Conservation (phyloP, 2,797 vertebrate species). For the Brachyrhaphis roseni region DNA sequence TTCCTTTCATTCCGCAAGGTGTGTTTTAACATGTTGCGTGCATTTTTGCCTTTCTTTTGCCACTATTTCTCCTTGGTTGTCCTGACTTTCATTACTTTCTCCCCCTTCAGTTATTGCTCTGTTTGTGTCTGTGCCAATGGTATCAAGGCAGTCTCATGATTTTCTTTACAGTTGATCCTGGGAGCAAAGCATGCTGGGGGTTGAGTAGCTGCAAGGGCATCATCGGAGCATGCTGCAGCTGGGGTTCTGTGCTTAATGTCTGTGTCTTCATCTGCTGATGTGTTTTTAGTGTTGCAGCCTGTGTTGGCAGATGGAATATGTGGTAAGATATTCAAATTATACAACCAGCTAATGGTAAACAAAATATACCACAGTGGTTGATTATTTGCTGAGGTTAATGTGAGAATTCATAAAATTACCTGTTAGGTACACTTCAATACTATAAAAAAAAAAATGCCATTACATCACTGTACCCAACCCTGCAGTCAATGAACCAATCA, state of each 20-base stretch:
- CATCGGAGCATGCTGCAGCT: constrained; percentile 44
- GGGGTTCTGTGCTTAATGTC: constrained; percentile 42
- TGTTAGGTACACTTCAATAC: background rate
- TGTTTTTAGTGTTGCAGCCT: constrained; percentile 79
- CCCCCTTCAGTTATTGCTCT: constrained; percentile 10
- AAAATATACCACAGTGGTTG: constrained; percentile 53
- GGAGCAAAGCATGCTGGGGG: constrained; percentile 71
- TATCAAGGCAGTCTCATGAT: constrained; percentile 53
- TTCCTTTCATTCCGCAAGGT: constrained; percentile 81
- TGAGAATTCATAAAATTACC: background rate
- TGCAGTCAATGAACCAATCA: too few species aligned
- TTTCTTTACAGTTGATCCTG: constrained; percentile 63
- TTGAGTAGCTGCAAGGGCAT: constrained; percentile 44
- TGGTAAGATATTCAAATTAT: constrained; percentile 77
- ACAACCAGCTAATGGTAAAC: constrained; percentile 34
- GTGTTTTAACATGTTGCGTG: constrained; percentile 72
- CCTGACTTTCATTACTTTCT: constrained; percentile 26
- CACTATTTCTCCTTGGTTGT: constrained; percentile 14
- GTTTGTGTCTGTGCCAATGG: constrained; percentile 26
- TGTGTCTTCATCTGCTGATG: constrained; percentile 65
- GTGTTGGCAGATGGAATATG: constrained; percentile 81
- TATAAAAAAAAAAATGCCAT: background rate
- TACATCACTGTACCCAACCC: too few species aligned
- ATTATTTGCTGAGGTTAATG: constrained; percentile 33
- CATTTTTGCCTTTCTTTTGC: constrained; percentile 36